Evolutionary conservation across 30 jellyfish, hydroid and myxozoan genomes (phyloP).

Genomic region (Pelagia noctiluca): DNA sequence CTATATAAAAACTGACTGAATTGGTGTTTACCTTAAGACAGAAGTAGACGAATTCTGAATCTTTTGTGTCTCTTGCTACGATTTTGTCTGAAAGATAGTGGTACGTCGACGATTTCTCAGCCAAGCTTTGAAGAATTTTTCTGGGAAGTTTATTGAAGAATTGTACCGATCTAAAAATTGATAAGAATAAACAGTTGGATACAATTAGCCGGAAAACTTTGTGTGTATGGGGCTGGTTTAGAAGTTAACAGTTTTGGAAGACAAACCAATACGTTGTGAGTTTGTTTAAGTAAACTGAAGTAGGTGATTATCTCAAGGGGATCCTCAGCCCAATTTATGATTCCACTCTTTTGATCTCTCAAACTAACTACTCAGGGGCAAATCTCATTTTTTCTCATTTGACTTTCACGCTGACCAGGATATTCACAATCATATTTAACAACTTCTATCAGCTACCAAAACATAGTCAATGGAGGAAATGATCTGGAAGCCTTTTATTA

Average conservation of each 20-base stretch:
- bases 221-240: too few species aligned
- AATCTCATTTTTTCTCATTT: too few species aligned
- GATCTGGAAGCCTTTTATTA: too few species aligned
- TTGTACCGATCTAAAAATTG: constrained; percentile 34
- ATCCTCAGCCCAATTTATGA: neutral
- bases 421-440: too few species aligned
- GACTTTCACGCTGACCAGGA: too few species aligned
- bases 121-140: constrained; percentile 22
- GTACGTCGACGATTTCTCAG: constrained; percentile 50
- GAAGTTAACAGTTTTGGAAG: too few species aligned
- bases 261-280: neutral
- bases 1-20: neutral
- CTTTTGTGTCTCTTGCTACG: constrained; percentile 40
- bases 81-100: constrained; percentile 63
- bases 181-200: too few species aligned
- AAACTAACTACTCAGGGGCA: too few species aligned
- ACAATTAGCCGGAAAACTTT: too few species aligned
- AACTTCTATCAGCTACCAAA: too few species aligned
- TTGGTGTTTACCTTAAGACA: constrained; percentile 43
- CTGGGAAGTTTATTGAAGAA: constrained; percentile 31
- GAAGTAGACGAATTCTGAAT: constrained; percentile 37
- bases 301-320: neutral
- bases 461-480: too few species aligned
- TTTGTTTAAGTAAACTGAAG: neutral
- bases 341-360: neutral